Evolutionary conservation across 2,888 invertebrate species (phyloP).

Genomic region (Drosophila nigricruria): DNA sequence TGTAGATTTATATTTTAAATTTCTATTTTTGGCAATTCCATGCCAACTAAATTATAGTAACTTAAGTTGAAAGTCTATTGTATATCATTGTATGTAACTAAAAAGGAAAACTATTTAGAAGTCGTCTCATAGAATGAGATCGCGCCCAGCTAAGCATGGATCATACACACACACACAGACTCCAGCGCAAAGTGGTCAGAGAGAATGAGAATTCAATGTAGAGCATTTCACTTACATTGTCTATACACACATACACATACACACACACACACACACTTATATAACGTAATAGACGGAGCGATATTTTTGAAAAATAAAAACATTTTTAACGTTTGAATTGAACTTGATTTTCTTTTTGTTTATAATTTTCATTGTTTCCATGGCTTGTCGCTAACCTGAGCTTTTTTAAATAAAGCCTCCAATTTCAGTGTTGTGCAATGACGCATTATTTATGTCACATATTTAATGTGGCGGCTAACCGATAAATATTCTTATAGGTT

Average conservation of each 20-base stretch:
- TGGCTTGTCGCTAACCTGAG: not conserved
- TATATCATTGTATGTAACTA: slow-evolving; percentile 70
- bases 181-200: slow-evolving; percentile 56
- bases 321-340: slow-evolving; percentile 73
- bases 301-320: slow-evolving; percentile 78
- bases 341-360: not conserved
- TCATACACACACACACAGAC: slow-evolving; percentile 32
- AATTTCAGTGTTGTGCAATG: slow-evolving; percentile 16
- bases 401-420: not conserved
- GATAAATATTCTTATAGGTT: not conserved
- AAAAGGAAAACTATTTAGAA: slow-evolving; percentile 43
- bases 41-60: slow-evolving; percentile 72
- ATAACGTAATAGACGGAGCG: slow-evolving; percentile 68
- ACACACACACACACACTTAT: slow-evolving; percentile 47
- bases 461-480: not conserved
- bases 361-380: not conserved
- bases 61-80: slow-evolving; percentile 64
- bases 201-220: slow-evolving; percentile 62
- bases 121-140: slow-evolving; percentile 68
- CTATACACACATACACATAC: slow-evolving; percentile 54
- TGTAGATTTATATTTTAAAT: slow-evolving; percentile 70
- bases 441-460: not conserved
- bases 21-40: slow-evolving; percentile 55
- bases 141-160: slow-evolving; percentile 35
- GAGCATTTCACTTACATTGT: slow-evolving; percentile 72